These are phyloP conservation scores for Thripadectes ignobilis DNA, from an alignment of 2,797 vertebrate species.

Conservation along the genomic window DNA sequence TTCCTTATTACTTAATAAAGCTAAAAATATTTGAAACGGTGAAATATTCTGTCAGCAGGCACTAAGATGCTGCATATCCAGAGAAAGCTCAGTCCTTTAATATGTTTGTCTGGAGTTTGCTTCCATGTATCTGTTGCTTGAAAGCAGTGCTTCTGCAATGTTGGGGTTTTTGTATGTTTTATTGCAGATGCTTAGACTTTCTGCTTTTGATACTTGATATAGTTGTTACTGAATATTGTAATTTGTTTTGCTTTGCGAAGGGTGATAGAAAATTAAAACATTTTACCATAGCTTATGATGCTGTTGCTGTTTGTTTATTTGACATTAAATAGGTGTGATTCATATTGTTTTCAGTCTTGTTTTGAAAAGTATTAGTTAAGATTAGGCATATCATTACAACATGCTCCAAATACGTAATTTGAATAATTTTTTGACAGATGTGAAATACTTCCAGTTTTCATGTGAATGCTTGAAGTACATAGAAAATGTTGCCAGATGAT, in stretches of 20 bases:
- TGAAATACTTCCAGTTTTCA: not conserved
- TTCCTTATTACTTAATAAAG: not conserved
- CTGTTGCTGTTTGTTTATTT: not conserved
- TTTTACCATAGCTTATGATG: not conserved
- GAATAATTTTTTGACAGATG: slow-evolving; percentile 7
- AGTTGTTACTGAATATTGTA: not conserved
- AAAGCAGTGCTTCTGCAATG: accelerated
- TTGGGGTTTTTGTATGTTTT: not conserved
- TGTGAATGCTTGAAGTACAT: not conserved
- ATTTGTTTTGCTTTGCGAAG: not conserved
- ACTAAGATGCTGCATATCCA: not conserved
- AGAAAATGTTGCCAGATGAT: not conserved
- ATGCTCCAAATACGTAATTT: not conserved
- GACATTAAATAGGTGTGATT: not conserved
- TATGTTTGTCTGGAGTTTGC: not conserved
- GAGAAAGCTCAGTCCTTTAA: not conserved
- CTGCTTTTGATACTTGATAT: not conserved
- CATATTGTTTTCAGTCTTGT: not conserved
- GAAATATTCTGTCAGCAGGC: not conserved
- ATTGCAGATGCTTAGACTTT: not conserved
- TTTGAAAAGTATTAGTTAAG: slow-evolving; percentile 8
- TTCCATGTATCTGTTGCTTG: not conserved
- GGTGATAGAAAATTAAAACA: not conserved
- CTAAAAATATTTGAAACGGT: not conserved
- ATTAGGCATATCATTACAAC: not conserved